Conservation (phyloP, 1,140 invertebrate genomes). For the Babylonia areolata region DNA sequence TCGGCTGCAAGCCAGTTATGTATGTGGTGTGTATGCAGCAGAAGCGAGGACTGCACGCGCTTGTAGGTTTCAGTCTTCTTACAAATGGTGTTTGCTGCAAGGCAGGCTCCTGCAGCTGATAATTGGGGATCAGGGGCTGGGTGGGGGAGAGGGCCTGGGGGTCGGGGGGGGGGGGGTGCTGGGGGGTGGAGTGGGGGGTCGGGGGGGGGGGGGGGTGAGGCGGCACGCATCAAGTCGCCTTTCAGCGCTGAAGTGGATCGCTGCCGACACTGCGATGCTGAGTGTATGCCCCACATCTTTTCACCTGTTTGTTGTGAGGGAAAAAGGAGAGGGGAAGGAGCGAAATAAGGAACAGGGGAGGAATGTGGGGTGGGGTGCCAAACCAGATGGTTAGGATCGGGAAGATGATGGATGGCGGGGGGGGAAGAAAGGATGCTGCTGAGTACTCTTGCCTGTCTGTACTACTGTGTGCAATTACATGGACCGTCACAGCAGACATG, state of each 20-base stretch:
- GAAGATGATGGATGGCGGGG: not conserved
- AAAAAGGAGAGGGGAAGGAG: not conserved
- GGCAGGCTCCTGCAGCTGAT: not conserved
- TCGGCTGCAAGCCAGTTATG: not conserved
- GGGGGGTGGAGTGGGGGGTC: no score
- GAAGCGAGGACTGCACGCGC: not conserved
- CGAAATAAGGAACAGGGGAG: not conserved
- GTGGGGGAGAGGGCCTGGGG: no score
- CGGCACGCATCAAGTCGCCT: not conserved
- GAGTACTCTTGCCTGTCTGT: not conserved
- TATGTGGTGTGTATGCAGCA: not conserved
- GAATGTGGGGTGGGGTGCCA: conserved; percentile 9
- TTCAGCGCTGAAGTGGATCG: conserved; percentile 3
- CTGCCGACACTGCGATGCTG: not conserved
- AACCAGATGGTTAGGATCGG: conserved; percentile 1
- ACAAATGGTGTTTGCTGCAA: not conserved
- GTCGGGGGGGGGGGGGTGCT: no score
- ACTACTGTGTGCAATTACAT: not conserved
- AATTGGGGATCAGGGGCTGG: not conserved
- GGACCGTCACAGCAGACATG: no score
- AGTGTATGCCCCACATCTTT: conserved; percentile 1
- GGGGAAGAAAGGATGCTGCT: not conserved
- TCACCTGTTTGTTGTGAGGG: not conserved
- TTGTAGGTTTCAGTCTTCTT: not conserved
- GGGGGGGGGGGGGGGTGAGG: not conserved